These are phyloP conservation scores for Embidobia sp. DNA, from an alignment of 2,888 invertebrate genomes.

Conservation along the genomic window DNA sequence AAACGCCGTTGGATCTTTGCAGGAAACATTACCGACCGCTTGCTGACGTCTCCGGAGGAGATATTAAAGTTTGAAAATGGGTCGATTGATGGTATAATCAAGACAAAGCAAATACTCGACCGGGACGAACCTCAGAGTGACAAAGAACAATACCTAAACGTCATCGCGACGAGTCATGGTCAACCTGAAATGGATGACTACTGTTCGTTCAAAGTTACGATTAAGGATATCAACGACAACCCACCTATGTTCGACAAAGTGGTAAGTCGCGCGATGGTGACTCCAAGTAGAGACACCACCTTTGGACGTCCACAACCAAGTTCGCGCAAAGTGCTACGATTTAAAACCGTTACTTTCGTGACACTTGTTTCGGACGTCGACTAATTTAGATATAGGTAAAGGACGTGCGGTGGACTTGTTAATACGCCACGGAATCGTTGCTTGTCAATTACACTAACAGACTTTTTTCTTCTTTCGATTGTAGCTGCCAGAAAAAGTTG, in stretches of 20 bases:
- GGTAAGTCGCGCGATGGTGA: slow-evolving; percentile 84
- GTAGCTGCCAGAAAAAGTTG: too few species aligned
- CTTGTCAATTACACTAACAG: too few species aligned
- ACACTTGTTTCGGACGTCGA: too few species aligned
- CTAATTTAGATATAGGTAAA: too few species aligned
- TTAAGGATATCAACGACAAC: slow-evolving; percentile 97
- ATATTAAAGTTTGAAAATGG: slow-evolving; percentile 91
- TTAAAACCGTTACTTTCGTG: too few species aligned
- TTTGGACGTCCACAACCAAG: too few species aligned
- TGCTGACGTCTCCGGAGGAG: slow-evolving; percentile 89
- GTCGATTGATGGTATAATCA: slow-evolving; percentile 88
- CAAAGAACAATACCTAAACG: slow-evolving; percentile 92
- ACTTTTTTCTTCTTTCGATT: too few species aligned
- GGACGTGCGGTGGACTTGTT: too few species aligned
- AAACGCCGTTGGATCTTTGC: too few species aligned
- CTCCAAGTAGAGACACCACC: too few species aligned
- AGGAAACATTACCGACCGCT: slow-evolving; percentile 90
- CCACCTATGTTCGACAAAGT: slow-evolving; percentile 90
- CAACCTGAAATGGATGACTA: slow-evolving; percentile 94
- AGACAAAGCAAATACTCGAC: slow-evolving; percentile 91
- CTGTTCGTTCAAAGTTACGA: slow-evolving; percentile 95
- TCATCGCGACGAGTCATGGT: slow-evolving; percentile 96
- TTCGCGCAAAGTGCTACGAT: too few species aligned
- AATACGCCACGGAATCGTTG: too few species aligned
- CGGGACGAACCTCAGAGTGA: slow-evolving; percentile 93